Evolutionary conservation across 2,113 vertebrate genomes (phyloP).

Genomic region (Syrrhaptes paradoxus): DNA sequence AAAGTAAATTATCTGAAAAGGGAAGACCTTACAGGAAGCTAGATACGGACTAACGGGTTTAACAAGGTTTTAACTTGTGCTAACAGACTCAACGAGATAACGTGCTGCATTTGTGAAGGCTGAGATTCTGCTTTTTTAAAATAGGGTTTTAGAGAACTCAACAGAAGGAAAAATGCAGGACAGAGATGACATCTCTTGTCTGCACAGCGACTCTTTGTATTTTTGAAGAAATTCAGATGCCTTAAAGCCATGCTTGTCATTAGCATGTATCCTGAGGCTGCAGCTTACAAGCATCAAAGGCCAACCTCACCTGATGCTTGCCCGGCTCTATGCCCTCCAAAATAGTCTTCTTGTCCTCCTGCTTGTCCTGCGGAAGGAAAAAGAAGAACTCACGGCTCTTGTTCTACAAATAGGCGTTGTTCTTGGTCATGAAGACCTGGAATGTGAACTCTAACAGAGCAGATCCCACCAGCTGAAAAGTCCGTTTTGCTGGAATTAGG

Average conservation of each 20-base stretch:
- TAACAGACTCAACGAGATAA: not conserved
- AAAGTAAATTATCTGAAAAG: not conserved
- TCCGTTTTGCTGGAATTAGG: not conserved
- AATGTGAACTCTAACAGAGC: not conserved
- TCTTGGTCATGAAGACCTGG: constrained; percentile 70
- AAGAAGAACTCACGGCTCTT: constrained; percentile 72
- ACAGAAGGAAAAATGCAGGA: not conserved
- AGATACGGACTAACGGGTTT: not conserved
- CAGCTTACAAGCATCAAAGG: constrained; percentile 73
- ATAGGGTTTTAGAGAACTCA: not conserved
- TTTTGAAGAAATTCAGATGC: constrained; percentile 26
- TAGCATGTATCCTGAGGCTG: constrained; percentile 45
- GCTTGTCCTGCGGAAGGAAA: constrained; percentile 73
- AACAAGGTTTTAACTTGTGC: not conserved
- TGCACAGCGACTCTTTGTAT: not conserved
- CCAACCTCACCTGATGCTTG: constrained; percentile 69
- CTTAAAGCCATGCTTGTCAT: constrained; percentile 29
- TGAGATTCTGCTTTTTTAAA: not conserved
- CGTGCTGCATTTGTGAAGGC: not conserved
- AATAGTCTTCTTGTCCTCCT: constrained; percentile 69
- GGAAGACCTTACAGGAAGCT: not conserved
- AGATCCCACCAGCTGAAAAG: constrained; percentile 27
- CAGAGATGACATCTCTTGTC: not conserved
- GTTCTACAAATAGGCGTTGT: constrained; percentile 49
- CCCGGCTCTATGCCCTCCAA: constrained; percentile 71